Evolutionary conservation across 2,888 invertebrate genomes (phyloP).

Genomic region (Pandemis heparana): DNA sequence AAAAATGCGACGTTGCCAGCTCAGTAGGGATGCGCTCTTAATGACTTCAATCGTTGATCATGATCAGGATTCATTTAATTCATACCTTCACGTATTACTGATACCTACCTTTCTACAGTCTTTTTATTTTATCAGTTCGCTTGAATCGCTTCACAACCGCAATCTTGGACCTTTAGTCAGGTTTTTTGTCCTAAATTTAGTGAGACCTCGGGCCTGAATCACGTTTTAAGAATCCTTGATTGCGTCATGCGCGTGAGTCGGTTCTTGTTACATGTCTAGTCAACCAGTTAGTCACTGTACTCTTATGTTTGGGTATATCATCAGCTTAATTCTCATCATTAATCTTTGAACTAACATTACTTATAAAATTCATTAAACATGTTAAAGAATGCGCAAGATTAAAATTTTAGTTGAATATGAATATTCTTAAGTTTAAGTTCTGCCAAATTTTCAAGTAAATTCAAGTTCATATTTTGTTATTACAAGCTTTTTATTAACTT

Average conservation of each 20-base stretch:
- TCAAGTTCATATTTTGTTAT: neutral
- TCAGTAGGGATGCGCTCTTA: too few species aligned
- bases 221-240: slow-evolving; percentile 67
- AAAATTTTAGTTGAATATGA: too few species aligned
- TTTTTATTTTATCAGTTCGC: slow-evolving; percentile 21
- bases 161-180: slow-evolving; percentile 33
- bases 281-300: slow-evolving; percentile 38
- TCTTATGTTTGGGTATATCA: slow-evolving; percentile 27
- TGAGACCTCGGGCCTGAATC: slow-evolving; percentile 65
- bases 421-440: too few species aligned
- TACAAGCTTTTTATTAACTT: too few species aligned
- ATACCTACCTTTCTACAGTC: neutral
- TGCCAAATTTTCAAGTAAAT: neutral
- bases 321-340: slow-evolving; percentile 31
- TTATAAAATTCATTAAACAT: neutral
- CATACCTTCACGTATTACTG: neutral
- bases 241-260: slow-evolving; percentile 70
- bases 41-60: neutral
- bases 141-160: slow-evolving; percentile 18
- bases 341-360: slow-evolving; percentile 4
- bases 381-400: neutral
- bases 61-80: neutral
- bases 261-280: slow-evolving; percentile 46
- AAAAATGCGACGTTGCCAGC: too few species aligned
- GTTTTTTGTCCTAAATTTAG: slow-evolving; percentile 43